Evolutionary conservation across 1,140 invertebrate species (phyloP).

Genomic region (Pachypeltis micranthus): DNA sequence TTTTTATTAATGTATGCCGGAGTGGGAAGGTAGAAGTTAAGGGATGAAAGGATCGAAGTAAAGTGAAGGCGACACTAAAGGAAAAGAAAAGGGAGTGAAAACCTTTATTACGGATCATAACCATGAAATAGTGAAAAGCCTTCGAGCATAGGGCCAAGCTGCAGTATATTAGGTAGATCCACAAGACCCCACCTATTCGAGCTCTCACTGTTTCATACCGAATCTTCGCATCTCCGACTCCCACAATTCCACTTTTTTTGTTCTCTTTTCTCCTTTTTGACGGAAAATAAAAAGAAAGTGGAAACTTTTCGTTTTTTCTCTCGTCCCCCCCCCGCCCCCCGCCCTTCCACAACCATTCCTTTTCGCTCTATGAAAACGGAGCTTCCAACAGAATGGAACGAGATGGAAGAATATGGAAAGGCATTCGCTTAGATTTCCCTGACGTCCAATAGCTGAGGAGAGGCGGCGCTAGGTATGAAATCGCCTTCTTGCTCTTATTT

Average conservation of each 20-base stretch:
- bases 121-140: constrained; percentile 13
- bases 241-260: not conserved
- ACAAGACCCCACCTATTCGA: not conserved
- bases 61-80: constrained; percentile 16
- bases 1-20: constrained; percentile 11
- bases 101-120: constrained; percentile 16
- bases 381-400: not conserved
- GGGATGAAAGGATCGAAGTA: not conserved
- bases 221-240: too few relatives aligned
- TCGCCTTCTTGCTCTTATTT: too few relatives aligned
- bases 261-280: not conserved
- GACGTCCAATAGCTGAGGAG: not conserved
- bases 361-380: constrained; percentile 5
- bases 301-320: constrained; percentile 8
- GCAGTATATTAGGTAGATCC: constrained; percentile 15
- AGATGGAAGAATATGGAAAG: constrained; percentile 2
- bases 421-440: constrained; percentile 13
- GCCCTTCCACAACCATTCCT: too few relatives aligned
- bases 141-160: not conserved
- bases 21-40: not conserved
- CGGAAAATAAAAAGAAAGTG: not conserved
- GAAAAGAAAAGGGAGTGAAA: not conserved
- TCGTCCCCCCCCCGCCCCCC: too few relatives aligned
- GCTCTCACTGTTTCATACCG: constrained; percentile 2
- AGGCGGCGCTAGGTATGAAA: not conserved